Conservation (phyloP, 2,797 vertebrate genomes). For the Myotis pilosus region DNA sequence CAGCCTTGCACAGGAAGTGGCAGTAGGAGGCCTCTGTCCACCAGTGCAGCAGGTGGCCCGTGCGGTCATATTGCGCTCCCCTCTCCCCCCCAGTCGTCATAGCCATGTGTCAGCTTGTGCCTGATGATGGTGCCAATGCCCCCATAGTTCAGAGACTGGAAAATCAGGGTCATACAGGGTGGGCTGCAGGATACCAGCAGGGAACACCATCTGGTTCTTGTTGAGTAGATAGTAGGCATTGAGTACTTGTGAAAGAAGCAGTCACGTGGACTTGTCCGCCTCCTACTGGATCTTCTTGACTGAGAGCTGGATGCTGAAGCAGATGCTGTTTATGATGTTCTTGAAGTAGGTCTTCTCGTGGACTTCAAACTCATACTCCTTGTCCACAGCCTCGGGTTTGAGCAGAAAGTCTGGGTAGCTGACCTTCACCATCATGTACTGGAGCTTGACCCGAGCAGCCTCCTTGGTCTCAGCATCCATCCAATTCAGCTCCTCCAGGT, state of each 20-base stretch:
- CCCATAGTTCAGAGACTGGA: constrained; percentile 98
- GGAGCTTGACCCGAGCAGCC: constrained; percentile 94
- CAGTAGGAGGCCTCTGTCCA: constrained; percentile 96
- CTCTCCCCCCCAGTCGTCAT: constrained; percentile 90
- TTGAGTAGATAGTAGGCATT: constrained; percentile 99
- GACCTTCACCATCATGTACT: constrained; percentile 99
- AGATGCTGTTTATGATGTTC: constrained; percentile 97
- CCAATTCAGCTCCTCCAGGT: constrained; percentile 96
- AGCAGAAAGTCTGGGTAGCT: constrained; percentile 97
- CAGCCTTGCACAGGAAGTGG: constrained; percentile 94
- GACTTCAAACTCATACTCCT: constrained; percentile 97
- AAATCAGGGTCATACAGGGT: constrained; percentile 97
- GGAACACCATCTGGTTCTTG: constrained; percentile 99
- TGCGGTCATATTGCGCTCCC: constrained; percentile 95
- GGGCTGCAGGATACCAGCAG: constrained; percentile 97
- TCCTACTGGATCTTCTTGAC: constrained; percentile 96
- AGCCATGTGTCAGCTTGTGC: constrained; percentile 96
- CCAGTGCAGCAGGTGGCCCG: constrained; percentile 97
- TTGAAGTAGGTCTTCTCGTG: constrained; percentile 96
- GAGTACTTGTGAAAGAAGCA: constrained; percentile 95
- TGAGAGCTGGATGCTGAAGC: constrained; percentile 93
- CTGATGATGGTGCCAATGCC: constrained; percentile 98
- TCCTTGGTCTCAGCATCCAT: constrained; percentile 95
- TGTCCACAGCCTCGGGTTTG: constrained; percentile 93
- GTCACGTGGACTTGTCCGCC: constrained; percentile 97